Evolutionary conservation across 2,888 invertebrate species (phyloP).

Genomic region (Heliconius cydno): DNA sequence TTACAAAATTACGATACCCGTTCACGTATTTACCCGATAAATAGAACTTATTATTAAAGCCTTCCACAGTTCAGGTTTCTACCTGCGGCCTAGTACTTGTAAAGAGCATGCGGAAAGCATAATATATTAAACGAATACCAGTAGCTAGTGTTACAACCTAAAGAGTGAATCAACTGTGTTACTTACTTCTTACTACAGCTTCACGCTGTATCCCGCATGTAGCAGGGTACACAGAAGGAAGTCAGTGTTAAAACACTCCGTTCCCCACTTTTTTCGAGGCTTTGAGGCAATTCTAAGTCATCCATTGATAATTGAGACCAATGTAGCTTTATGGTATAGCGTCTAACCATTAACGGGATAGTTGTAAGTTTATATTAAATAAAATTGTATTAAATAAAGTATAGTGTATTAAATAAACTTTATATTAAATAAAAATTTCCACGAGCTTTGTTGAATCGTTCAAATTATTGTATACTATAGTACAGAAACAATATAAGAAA

Average conservation of each 20-base stretch:
- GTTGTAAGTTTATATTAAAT: too few relatives aligned
- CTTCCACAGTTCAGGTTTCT: slow-evolving; percentile 36
- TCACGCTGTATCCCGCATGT: neutral
- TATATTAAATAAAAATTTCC: too few relatives aligned
- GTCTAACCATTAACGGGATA: too few relatives aligned
- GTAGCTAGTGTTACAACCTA: slow-evolving; percentile 23
- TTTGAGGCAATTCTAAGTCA: too few relatives aligned
- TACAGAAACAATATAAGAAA: neutral
- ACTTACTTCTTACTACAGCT: neutral
- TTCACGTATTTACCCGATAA: slow-evolving; percentile 42
- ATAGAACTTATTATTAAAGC: slow-evolving; percentile 36
- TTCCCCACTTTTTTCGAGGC: neutral
- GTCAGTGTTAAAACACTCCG: neutral
- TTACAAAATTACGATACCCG: slow-evolving; percentile 39
- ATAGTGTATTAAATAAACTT: too few relatives aligned
- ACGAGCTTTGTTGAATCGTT: too few relatives aligned
- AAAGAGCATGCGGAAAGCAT: slow-evolving; percentile 37
- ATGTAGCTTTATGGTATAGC: neutral
- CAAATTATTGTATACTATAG: too few relatives aligned
- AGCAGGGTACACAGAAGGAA: neutral
- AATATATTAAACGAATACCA: slow-evolving; percentile 32
- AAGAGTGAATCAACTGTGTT: neutral
- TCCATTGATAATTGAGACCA: neutral
- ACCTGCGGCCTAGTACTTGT: slow-evolving; percentile 39
- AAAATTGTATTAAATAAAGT: too few relatives aligned